Conservation (phyloP, 2,113 vertebrate species). For the Paradoxurus hermaphroditus region DNA sequence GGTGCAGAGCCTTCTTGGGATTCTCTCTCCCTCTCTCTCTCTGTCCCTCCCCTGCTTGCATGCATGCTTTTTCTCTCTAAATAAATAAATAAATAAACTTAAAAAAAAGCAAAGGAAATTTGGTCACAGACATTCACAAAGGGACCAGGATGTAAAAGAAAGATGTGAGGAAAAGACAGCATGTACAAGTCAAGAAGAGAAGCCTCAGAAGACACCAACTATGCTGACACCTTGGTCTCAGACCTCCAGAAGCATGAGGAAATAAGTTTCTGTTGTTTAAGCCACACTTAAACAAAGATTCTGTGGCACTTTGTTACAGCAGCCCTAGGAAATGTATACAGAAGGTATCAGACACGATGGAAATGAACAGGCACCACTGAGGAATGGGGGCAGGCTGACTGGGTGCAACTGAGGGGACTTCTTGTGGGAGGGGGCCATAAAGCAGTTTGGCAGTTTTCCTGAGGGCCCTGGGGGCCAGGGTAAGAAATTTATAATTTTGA, state of each 20-base stretch:
- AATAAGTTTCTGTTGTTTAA: background rate
- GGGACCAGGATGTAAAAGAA: background rate
- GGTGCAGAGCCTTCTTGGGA: too few relatives aligned
- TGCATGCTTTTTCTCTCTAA: too few relatives aligned
- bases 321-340: too few relatives aligned
- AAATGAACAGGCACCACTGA: background rate
- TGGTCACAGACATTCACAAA: background rate
- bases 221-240: background rate
- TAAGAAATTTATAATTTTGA: background rate
- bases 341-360: background rate
- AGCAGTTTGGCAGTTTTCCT: background rate
- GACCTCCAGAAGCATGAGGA: background rate
- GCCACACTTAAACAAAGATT: fast-evolving
- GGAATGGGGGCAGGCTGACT: background rate
- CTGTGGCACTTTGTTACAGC: fast-evolving
- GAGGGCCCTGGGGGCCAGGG: background rate
- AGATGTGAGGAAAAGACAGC: background rate
- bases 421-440: background rate
- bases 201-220: background rate
- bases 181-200: too few relatives aligned
- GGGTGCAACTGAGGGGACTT: background rate
- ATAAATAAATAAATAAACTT: too few relatives aligned
- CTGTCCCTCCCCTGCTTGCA: too few relatives aligned
- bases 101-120: background rate
- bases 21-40: too few relatives aligned